Evolutionary conservation across 2,113 vertebrate genomes (phyloP).

Genomic region (Jacana jacana): DNA sequence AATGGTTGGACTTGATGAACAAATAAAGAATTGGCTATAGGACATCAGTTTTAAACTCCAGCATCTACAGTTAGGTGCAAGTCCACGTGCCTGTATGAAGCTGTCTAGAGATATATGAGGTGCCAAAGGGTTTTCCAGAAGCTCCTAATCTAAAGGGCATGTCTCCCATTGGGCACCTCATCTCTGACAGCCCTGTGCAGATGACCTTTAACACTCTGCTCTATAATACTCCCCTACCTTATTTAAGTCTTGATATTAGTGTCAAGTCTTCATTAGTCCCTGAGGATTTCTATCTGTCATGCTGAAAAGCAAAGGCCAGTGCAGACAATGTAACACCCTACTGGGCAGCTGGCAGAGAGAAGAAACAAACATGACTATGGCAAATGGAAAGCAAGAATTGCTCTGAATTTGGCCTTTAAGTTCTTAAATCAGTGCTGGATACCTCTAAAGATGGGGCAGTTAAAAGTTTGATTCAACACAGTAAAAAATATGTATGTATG

Average conservation of each 20-base stretch:
- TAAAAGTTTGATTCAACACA: not conserved
- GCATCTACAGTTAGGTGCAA: not conserved
- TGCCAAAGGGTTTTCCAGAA: not conserved
- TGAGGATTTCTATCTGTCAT: not conserved
- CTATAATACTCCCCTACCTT: fast-evolving
- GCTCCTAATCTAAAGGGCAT: not conserved
- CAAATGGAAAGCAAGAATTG: not conserved
- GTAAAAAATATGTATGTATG: not conserved
- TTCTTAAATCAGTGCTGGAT: not conserved
- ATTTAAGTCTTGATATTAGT: not conserved
- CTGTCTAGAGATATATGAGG: not conserved
- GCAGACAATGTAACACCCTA: not conserved
- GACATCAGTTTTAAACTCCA: not conserved
- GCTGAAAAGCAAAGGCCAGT: not conserved
- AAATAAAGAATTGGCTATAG: not conserved
- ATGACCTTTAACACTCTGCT: not conserved
- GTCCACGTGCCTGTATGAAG: not conserved
- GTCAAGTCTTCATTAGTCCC: not conserved
- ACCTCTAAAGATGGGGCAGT: not conserved
- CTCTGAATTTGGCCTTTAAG: not conserved
- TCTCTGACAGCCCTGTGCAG: not conserved
- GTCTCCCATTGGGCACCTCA: not conserved
- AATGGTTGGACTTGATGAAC: not conserved
- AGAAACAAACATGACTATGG: not conserved
- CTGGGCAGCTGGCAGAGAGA: not conserved